These are phyloP conservation scores for Sesia apiformis DNA, from an alignment of 2,888 invertebrate genomes.

Conservation along the genomic window DNA sequence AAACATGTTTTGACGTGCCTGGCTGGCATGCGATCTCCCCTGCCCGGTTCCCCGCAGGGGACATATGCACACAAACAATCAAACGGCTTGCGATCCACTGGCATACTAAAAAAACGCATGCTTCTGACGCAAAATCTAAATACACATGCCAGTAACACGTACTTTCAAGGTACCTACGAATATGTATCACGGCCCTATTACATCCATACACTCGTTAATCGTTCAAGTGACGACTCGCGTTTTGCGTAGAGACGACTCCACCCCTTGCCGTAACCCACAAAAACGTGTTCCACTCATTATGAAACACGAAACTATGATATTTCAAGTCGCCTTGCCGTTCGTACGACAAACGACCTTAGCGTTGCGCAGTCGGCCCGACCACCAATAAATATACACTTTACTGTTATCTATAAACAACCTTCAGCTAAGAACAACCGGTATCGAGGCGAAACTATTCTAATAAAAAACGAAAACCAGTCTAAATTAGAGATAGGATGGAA, in stretches of 20 bases:
- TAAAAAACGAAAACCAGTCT: constrained; percentile 68
- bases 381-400: constrained; percentile 64
- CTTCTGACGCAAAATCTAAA: too few species aligned
- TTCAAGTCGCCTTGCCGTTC: constrained; percentile 41
- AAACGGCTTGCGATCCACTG: too few species aligned
- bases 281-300: constrained; percentile 68
- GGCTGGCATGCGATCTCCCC: too few species aligned
- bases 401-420: constrained; percentile 62
- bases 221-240: not conserved
- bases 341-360: constrained; percentile 42
- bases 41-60: too few species aligned
- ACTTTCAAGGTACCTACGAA: too few species aligned
- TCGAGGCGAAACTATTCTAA: constrained; percentile 69
- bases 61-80: too few species aligned
- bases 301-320: constrained; percentile 70
- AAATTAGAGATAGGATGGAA: constrained; percentile 48
- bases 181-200: too few species aligned
- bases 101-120: too few species aligned
- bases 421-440: constrained; percentile 58
- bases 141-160: too few species aligned
- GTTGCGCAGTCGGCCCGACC: constrained; percentile 46
- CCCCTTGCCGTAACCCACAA: constrained; percentile 36
- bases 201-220: too few species aligned
- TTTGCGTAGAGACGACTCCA: constrained; percentile 34
- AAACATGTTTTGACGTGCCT: too few species aligned